Base-by-base conservation (phyloP, 2,113 vertebrate genomes). In the Ariopsis seemanni region DNA sequence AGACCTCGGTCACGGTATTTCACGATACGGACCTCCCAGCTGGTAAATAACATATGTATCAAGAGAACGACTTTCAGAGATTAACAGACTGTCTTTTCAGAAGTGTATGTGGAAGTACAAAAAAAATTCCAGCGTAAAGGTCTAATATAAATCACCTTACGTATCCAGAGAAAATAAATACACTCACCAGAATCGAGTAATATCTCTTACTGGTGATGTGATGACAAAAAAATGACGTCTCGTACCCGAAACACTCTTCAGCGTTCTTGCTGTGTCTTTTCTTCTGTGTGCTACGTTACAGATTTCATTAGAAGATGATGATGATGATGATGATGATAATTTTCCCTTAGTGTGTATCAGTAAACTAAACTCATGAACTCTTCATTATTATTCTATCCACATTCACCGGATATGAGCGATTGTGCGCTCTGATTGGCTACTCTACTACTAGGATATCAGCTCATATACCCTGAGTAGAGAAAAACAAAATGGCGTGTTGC, bases 181-280 rank as follows among this genome's bases (percentile, higher is more conserved):
- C 4, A 3, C 8, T 11, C 11, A n/a, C 22, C n/a, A 67, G 25
- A 67, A 3, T 69, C 9, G 11, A 67, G n/a, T 12, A 27, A 67
- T 27, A 12, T 69, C 11, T 14, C 14, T 17, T 18, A 42, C 27
- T 74, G 5, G 11, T 7, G 27, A 71, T 5, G 14, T 69, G 22
- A 5, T 15, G 14, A 34, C 15, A 30, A 69, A 69, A n/a, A 30
- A n/a, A 30, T 27, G n/a, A 69, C n/a, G 12, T 71, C 30, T 67
- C 25, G n/a, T 27, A 67, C 17, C 14, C 2, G 27, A 15, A 71
- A 71, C 14, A 6, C 42, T 79, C 74, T 52, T 1, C 20, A 52
- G 17, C 4, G 74, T 6, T 77, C 25, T 55, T 57, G 4, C 88
- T 93, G 67, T 77, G 67, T 77, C 84, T 91, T n/a, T 57, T 57